These are phyloP conservation scores for Corydoras maculifer DNA, from an alignment of 2,113 vertebrate species.

Conservation along the genomic window DNA sequence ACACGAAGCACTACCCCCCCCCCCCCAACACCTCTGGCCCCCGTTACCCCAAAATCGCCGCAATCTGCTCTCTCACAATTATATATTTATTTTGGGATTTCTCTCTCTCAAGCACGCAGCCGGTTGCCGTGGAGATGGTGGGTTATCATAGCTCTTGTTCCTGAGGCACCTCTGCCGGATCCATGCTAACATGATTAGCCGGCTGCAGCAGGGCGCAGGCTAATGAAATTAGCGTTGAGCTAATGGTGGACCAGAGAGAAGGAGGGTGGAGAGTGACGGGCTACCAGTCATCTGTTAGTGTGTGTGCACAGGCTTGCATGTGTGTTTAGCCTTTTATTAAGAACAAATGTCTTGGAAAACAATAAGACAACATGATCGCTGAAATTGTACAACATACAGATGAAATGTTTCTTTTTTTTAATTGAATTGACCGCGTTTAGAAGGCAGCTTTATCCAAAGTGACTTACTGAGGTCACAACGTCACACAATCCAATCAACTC, in stretches of 20 bases:
- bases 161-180: slow-evolving; percentile 66
- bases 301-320: not conserved
- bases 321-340: not conserved
- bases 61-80: slow-evolving; percentile 15
- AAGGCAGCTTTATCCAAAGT: too few relatives aligned
- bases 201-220: slow-evolving; percentile 84
- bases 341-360: not conserved
- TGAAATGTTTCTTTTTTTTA: too few relatives aligned
- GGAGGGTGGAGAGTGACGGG: slow-evolving; percentile 22
- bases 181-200: slow-evolving; percentile 98
- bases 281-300: not conserved
- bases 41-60: slow-evolving; percentile 9
- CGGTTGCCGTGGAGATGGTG: slow-evolving; percentile 65
- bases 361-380: slow-evolving; percentile 30
- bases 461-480: too few relatives aligned
- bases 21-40: not conserved
- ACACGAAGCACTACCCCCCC: not conserved
- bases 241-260: slow-evolving; percentile 86
- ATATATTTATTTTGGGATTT: slow-evolving; percentile 14
- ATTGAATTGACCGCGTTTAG: too few relatives aligned
- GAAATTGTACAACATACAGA: too few relatives aligned
- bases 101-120: not conserved
- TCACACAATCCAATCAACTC: too few relatives aligned
- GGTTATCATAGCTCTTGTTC: slow-evolving; percentile 46
- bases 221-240: slow-evolving; percentile 91